Base-by-base conservation (phyloP, 2,888 invertebrate genomes). In the Tholera decimalis region DNA sequence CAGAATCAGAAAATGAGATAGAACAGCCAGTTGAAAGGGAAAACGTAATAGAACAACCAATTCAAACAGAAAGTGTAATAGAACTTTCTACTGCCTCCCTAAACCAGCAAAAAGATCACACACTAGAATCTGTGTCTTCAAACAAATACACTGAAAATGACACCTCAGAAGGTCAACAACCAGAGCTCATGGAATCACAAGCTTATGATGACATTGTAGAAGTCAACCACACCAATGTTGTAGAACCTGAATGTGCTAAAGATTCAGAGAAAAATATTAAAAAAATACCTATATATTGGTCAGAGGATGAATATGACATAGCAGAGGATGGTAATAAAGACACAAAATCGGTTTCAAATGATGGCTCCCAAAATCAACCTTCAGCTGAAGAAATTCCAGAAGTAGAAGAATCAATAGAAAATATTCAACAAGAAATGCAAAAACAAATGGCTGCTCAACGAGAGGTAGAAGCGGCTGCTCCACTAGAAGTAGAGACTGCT, bases 341-440 rank as follows among this genome's bases (percentile, higher is more conserved):
- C 8, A 13, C 43, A 37, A 68, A 62, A 58, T 41, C 39, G 7
- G 20, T 35, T 43, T 13, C 66, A 11, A 58, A 53, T 26, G 35
- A 24, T 13, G 35, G 3, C 5, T n/a, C 62, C 8, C 73, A 59
- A 35, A 49, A 46, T 22, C 39, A 53, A 49, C 20, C 47, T 41
- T 22, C 41, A 1, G 60, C 30, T 35, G 15, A 51, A 71, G 67
- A 76, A 37, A 58, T 77, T 44, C 59, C 80, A 44, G 90, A 91
- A 70, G 39, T 92, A 50, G 94, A 94, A 85, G 95, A 95, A 85
- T 91, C 95, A 18, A 92, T 95, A 72, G 95, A 96, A 87, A 95
- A 94, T 74, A 95, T 95, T 73, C 91, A 93, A 83, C 89, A 93
- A 63, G 94, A 95, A 85, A 89, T 95, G 62, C 93, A 96, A 60